Base-by-base conservation (phyloP, 2,113 vertebrate species). In the Sigmodon hispidus region DNA sequence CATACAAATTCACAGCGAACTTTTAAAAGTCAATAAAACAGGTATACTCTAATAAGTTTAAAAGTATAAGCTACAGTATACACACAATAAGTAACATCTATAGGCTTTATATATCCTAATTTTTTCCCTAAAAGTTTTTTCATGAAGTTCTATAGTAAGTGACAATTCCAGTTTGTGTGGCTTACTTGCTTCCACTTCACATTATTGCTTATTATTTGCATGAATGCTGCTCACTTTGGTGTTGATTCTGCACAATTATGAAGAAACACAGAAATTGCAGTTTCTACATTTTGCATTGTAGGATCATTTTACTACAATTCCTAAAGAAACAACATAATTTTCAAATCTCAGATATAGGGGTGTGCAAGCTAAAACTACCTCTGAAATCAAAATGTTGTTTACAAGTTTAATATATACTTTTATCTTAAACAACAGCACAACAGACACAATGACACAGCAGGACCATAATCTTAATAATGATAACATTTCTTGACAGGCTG, bases 351-450 rank as follows among this genome's bases (percentile, higher is more conserved):
- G n/a, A 26, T 24, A 88, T 8, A 93, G 19, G 7, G 55, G 34
- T 48, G 40, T 94, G 45, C 26, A 36, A 31, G 69, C 36, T 83
- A 61, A 52, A 19, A 61, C 21, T 26, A 55, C 48, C 91, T 94
- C 92, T 96, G 83, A 98, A 98, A 98, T 97, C 94, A 97, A 96
- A 93, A n/a, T 81, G 91, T 80, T 96, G 79, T 97, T 98, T 95
- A 98, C 96, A 93, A 73, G 92, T 98, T 97, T 96, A 81, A 24
- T 91, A 87, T n/a, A 96, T 96, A 96, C 84, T 88, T 98, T 99
- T 99, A 99, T 99, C 98, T 98, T 98, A 98, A 98, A 97, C 96
- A 98, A 86, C 69, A 94, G 81, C 97, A 98, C 97, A n/a, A 97
- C 84, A 98, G 97, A 97, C 98, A 98, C 98, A 97, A 96, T n/a